phyloP scores from a whole-genome alignment of 2,797 vertebrate species.

The Gambelia wislizenii region DNA sequence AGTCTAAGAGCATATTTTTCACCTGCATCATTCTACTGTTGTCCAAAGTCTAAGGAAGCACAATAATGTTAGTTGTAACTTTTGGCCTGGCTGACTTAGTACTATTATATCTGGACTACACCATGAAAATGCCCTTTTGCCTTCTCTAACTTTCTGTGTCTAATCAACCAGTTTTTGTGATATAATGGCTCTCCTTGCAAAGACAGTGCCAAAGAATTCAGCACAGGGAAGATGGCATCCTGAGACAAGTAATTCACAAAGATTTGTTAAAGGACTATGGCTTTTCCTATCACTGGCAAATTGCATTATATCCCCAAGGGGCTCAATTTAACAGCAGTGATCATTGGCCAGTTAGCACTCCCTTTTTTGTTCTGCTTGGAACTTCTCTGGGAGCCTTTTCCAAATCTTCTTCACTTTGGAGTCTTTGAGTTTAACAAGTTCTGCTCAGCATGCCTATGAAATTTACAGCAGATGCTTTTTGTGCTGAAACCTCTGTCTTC shows the following conservation, averaged over 20 bases:
- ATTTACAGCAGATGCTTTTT: slow-evolving; percentile 57
- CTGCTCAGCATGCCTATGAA: slow-evolving; percentile 47
- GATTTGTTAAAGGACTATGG: slow-evolving; percentile 53
- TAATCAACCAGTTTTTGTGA: slow-evolving; percentile 63
- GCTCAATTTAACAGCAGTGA: slow-evolving; percentile 57
- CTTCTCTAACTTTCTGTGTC: slow-evolving; percentile 57
- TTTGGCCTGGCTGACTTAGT: slow-evolving; percentile 57
- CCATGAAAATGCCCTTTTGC: slow-evolving; percentile 72
- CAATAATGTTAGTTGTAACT: slow-evolving; percentile 48
- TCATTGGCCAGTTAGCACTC: slow-evolving; percentile 63
- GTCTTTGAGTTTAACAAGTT: slow-evolving; percentile 62
- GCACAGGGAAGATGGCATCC: slow-evolving; percentile 56
- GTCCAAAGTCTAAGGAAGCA: slow-evolving; percentile 50
- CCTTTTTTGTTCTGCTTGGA: slow-evolving; percentile 35
- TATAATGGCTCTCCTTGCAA: slow-evolving; percentile 57
- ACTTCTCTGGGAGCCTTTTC: slow-evolving; percentile 48
- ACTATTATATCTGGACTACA: slow-evolving; percentile 64
- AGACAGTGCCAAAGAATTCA: slow-evolving; percentile 61
- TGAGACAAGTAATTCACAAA: slow-evolving; percentile 58
- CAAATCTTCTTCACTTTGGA: slow-evolving; percentile 61
- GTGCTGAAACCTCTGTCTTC: not conserved
- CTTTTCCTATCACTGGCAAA: slow-evolving; percentile 30
- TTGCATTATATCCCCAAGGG: slow-evolving; percentile 53
- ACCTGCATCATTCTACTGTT: slow-evolving; percentile 51
- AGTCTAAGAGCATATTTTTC: slow-evolving; percentile 25